phyloP scores from a whole-genome alignment of 2,113 vertebrate genomes.

The Ailuropoda melanoleuca region DNA sequence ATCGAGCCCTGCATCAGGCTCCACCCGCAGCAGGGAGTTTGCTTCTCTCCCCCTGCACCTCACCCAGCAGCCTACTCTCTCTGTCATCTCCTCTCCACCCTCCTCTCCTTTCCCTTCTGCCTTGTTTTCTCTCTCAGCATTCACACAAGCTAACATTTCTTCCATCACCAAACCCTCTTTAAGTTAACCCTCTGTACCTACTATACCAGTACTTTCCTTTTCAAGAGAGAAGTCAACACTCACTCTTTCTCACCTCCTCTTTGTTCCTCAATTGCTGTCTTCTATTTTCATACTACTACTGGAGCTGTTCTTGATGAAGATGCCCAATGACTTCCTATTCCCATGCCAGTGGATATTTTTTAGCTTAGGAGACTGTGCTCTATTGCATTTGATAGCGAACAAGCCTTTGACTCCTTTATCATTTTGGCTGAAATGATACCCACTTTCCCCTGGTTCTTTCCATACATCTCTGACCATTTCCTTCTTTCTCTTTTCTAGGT shows the following conservation, averaged over 20 bases:
- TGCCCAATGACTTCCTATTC: background rate
- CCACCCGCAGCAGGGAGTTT: background rate
- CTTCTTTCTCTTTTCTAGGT: background rate
- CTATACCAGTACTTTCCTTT: background rate
- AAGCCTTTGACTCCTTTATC: background rate
- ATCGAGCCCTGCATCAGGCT: background rate
- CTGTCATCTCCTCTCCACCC: background rate
- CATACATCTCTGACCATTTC: background rate
- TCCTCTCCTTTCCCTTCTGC: background rate
- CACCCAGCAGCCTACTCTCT: background rate
- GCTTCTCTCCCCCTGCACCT: background rate
- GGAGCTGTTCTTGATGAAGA: background rate
- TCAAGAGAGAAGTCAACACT: background rate
- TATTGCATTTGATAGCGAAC: background rate
- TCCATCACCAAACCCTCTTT: background rate
- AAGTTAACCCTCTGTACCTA: background rate
- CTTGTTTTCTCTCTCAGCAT: background rate
- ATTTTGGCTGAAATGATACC: background rate
- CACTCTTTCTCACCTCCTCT: background rate
- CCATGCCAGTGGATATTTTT: background rate
- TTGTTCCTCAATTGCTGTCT: background rate
- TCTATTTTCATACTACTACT: background rate
- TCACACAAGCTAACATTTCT: background rate
- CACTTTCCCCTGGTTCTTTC: background rate
- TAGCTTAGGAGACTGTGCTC: background rate